Evolutionary conservation across 2,113 vertebrate species (phyloP).

Genomic region (Alaudala cheleensis): DNA sequence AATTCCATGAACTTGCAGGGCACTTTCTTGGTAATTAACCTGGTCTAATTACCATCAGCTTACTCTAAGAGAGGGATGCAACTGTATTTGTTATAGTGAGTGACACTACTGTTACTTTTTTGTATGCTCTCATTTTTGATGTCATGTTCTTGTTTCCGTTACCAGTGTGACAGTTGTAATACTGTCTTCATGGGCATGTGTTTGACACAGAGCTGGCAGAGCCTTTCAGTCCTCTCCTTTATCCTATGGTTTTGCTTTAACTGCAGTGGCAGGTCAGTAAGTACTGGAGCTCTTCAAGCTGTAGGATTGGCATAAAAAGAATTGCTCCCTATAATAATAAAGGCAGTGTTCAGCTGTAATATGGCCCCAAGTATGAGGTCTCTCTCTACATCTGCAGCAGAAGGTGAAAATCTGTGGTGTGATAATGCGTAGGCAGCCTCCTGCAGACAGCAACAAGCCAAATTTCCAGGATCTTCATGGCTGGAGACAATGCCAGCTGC

Average conservation of each 20-base stretch:
- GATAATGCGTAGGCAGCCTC: not conserved
- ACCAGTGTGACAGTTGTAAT: not conserved
- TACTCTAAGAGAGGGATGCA: not conserved
- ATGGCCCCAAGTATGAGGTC: not conserved
- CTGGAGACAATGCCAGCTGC: not conserved
- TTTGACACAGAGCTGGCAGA: not conserved
- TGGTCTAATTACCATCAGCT: not conserved
- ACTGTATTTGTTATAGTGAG: not conserved
- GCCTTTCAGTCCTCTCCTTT: not conserved
- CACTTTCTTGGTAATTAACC: not conserved
- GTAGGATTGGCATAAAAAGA: not conserved
- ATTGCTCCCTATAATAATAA: not conserved
- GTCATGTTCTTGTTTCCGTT: not conserved
- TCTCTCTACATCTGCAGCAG: not conserved
- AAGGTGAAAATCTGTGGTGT: not conserved
- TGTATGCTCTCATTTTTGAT: not conserved
- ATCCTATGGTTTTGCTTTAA: rapidly evolving
- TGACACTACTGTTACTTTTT: not conserved
- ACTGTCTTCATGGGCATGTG: rapidly evolving
- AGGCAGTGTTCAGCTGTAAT: not conserved
- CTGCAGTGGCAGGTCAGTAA: not conserved
- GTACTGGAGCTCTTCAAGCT: not conserved
- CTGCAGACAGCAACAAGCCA: not conserved
- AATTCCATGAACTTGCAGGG: not conserved
- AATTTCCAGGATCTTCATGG: not conserved